Evolutionary conservation across 2,888 invertebrate species (phyloP), one percentile per base, ranked within the genome.

Genomic region (Amorpha juglandis): DNA sequence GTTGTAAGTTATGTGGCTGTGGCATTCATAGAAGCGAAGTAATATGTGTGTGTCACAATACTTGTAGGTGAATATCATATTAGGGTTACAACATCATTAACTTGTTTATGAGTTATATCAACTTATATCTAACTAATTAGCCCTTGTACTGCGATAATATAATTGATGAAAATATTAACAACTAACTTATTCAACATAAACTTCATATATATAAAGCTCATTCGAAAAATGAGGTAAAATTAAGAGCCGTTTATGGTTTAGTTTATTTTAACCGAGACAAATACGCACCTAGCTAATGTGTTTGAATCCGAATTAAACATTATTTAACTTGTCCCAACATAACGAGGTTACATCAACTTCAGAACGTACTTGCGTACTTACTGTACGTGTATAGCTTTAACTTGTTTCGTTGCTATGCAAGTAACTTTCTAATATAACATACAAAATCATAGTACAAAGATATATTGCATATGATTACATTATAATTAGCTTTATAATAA

Each of bases 361-460:
- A 87, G 83, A 86, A 85, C 82, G 79, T 84, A 84, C 83, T 82
- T 79, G 82, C 82, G 83, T 81, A 86, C 86, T 85, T 84, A 78
- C 82, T 82, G 79, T 82, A 85, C 82, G 80, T 83, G 83, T 84
- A 79, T 79, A 81, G 84, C 85, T 87, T 88, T 82, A 89, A 89
- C 90, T 90, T 86, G 88, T 89, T 88, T 84, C 81, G 84, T 86
- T 87, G 86, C 88, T 86, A 90, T 87, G 86, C 86, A 88, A 86
- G 84, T 86, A 80, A 91, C 91, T 91, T 91, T 91, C 91, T 91
- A 91, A 91, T 89, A 87, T 84, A 86, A 85, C 87, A 84, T 84
- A 77, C 77, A 78, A 75, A 78, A 79, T 64, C 58, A 51, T 51
- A 62, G 62, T 42, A 51, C 65, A 64, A 53, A 52, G 48, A 45